Evolutionary conservation across 2,888 invertebrate species (phyloP).

Genomic region (Macropis europaea): DNA sequence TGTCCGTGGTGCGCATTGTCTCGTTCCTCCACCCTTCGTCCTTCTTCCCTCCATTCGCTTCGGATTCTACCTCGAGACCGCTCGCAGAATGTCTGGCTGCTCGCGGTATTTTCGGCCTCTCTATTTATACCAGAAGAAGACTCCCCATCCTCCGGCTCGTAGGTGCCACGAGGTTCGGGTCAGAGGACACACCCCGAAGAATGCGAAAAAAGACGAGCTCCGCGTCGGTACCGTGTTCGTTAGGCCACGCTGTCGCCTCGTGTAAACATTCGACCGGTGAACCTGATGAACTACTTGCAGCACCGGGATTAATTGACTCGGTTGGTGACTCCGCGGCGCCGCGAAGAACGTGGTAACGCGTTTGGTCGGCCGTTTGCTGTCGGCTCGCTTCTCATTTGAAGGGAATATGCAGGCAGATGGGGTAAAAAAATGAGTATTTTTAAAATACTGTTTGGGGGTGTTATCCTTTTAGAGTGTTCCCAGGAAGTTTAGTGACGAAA

Average conservation of each 20-base stretch:
- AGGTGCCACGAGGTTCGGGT: constrained; percentile 67
- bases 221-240: constrained; percentile 16
- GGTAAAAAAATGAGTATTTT: too few relatives aligned
- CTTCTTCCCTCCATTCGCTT: constrained; percentile 1
- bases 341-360: constrained; percentile 6
- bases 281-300: constrained; percentile 45
- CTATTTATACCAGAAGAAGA: constrained; percentile 68
- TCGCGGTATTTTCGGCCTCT: constrained; percentile 69
- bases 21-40: constrained; percentile 30
- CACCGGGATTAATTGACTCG: constrained; percentile 42
- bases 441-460: too few relatives aligned
- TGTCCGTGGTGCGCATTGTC: constrained; percentile 67
- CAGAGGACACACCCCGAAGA: constrained; percentile 68
- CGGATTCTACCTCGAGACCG: constrained; percentile 31
- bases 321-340: constrained; percentile 20
- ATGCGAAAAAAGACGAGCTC: constrained; percentile 41
- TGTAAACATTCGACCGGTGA: constrained; percentile 43
- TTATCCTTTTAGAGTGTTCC: too few relatives aligned
- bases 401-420: too few relatives aligned
- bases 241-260: constrained; percentile 26
- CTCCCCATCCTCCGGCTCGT: constrained; percentile 53
- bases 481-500: too few relatives aligned
- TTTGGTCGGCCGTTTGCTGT: constrained; percentile 1
- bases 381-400: too few relatives aligned
- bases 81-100: constrained; percentile 57